phyloP scores from a whole-genome alignment of 2,113 vertebrate genomes.

The Dryoscopus gambensis region DNA sequence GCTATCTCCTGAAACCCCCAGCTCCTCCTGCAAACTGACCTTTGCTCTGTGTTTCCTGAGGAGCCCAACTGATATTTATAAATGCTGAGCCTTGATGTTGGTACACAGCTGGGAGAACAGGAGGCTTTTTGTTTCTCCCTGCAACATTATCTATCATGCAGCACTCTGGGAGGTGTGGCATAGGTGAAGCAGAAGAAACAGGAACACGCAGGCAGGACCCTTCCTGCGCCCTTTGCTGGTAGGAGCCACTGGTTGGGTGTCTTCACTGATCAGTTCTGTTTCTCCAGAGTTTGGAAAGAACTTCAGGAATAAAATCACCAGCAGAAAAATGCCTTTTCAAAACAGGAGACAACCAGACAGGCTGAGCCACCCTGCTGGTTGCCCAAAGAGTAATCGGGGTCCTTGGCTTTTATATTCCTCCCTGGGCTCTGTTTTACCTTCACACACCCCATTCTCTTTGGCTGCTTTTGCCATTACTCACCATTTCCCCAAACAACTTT shows the following conservation, averaged over 20 bases:
- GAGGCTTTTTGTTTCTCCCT: neutral
- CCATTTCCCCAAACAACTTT: neutral
- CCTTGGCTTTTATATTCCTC: neutral
- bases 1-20: neutral
- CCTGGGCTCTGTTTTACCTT: neutral
- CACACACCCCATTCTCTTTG: neutral
- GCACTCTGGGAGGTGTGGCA: neutral
- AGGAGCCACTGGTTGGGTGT: neutral
- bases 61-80: neutral
- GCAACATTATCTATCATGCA: neutral
- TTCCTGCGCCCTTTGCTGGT: neutral
- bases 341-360: neutral
- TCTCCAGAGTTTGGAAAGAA: neutral
- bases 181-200: neutral
- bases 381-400: neutral
- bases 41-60: neutral
- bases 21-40: neutral
- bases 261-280: neutral
- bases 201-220: neutral
- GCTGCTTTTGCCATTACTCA: neutral
- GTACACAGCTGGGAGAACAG: neutral
- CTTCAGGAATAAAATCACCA: neutral
- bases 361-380: neutral
- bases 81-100: neutral
- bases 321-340: neutral